A percentile compares a stretch with the other conserved stretches of the same genome.
Conservation (phyloP, 2,888 invertebrate genomes). For the Harmothoe impar region DNA sequence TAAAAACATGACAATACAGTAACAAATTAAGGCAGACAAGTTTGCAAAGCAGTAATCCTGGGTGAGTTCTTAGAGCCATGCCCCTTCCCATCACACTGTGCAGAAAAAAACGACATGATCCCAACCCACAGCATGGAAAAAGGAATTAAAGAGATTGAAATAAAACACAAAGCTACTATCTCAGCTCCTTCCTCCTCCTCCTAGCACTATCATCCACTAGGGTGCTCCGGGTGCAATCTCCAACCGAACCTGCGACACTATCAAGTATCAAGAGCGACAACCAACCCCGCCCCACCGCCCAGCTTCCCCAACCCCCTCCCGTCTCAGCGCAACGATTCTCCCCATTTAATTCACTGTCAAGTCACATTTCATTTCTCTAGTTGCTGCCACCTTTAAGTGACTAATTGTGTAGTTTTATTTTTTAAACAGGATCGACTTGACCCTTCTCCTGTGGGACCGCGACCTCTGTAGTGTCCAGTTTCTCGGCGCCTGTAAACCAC, state of each 20-base stretch:
- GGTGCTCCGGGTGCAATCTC: constrained; percentile 1
- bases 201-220: neutral
- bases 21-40: constrained; percentile 61
- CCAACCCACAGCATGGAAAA: constrained; percentile 31
- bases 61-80: constrained; percentile 56
- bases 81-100: constrained; percentile 59
- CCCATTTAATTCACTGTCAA: too few species aligned
- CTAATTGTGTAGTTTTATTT: too few species aligned
- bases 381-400: too few species aligned
- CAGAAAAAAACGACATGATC: neutral
- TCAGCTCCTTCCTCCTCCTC: neutral
- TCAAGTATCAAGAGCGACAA: too few species aligned
- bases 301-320: too few species aligned
- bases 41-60: constrained; percentile 63
- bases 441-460: too few species aligned
- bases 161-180: constrained; percentile 6
- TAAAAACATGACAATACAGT: constrained; percentile 61
- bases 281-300: too few species aligned
- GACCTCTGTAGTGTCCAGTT: too few species aligned
- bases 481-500: too few species aligned
- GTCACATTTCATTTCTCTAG: too few species aligned
- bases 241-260: neutral
- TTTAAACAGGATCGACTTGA: too few species aligned
- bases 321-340: too few species aligned
- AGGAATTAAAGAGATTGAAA: neutral